Base-by-base conservation (phyloP, 2,888 invertebrate genomes). In the Onthophagus sagittarius region DNA sequence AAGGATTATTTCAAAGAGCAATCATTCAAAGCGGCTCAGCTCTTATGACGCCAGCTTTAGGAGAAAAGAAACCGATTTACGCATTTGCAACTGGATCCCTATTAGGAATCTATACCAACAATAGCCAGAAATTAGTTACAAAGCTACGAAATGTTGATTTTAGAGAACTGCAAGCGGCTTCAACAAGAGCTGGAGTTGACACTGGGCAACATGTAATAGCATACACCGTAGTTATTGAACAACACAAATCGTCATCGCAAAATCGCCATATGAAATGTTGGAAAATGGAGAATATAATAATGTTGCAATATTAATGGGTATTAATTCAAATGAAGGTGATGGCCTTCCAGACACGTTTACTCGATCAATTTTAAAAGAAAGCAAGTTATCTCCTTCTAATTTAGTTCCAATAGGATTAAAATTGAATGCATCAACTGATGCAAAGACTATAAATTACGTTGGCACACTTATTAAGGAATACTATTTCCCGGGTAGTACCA, bases 61-160 rank as follows among this genome's bases (percentile, higher is more conserved):
- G 78, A 5, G 73, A 73, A 14, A 67, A 76, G 15, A 73, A 76
- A 7, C 73, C 71, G 63, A 69, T 70, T 15, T 72, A 77, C 0
- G 78, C 77, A 5, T 77, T 77, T 23, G 67, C 72, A 15, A 73
- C 79, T 4, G 81, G 77, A 0, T 53, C 6, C 11, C 39, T 73
- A 9, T 39, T 73, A 39, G 71, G 71, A 15, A 71, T 73, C 15
- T 53, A 64, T 9, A 14, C 23, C 7, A 67, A 64, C n/a, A 53
- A 31, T 13, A 73, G 76, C 7, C 73, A 33, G 7, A 70, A 69
- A 53, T 69, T 80, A 15, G 71, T 80, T 5, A 71, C 77, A 14
- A 73, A 75, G 23, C 71, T 81, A 23, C 76, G 74, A 74, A 72
- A 72, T 70, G 67, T 80, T 5, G 76, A 79, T 71, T 71, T 63